Percentiles rank a stretch among this genome's conserved stretches.
Evolutionary conservation across 2,888 invertebrate genomes (phyloP).

Genomic region (Lasioglossum morio): DNA sequence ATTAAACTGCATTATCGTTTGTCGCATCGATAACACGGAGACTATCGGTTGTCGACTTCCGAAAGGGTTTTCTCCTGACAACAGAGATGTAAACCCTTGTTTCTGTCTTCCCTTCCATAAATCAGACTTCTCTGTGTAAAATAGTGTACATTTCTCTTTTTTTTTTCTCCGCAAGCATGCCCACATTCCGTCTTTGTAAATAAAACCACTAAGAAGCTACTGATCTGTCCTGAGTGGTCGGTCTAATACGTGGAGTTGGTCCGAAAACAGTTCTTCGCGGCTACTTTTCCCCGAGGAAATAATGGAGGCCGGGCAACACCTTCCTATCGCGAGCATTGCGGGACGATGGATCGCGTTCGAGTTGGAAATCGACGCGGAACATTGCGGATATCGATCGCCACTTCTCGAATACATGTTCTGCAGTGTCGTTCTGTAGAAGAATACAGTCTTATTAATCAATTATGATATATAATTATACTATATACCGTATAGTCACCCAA

Average conservation of each 20-base stretch:
- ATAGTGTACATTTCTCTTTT: conserved; percentile 51
- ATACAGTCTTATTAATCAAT: no score
- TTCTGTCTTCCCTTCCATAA: background rate
- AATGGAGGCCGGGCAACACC: background rate
- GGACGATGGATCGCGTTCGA: background rate
- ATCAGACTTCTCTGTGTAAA: conserved; percentile 51
- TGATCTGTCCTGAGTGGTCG: conserved; percentile 21
- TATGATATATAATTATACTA: no score
- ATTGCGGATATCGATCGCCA: background rate
- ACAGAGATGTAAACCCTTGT: background rate
- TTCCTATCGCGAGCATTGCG: background rate
- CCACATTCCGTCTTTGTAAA: conserved; percentile 57
- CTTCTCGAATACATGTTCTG: background rate
- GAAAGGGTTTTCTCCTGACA: background rate
- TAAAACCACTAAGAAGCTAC: conserved; percentile 44
- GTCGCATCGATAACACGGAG: background rate
- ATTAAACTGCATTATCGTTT: background rate
- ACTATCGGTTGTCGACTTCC: background rate
- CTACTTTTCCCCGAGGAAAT: conserved; percentile 4
- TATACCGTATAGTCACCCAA: no score
- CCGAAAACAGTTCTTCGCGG: background rate
- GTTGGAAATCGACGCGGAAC: background rate
- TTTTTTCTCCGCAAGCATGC: conserved; percentile 35
- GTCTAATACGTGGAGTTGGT: background rate
- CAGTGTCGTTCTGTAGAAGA: no score